These are phyloP conservation scores for Saccostrea echinata DNA, from an alignment of 1,140 invertebrate species.

Conservation along the genomic window DNA sequence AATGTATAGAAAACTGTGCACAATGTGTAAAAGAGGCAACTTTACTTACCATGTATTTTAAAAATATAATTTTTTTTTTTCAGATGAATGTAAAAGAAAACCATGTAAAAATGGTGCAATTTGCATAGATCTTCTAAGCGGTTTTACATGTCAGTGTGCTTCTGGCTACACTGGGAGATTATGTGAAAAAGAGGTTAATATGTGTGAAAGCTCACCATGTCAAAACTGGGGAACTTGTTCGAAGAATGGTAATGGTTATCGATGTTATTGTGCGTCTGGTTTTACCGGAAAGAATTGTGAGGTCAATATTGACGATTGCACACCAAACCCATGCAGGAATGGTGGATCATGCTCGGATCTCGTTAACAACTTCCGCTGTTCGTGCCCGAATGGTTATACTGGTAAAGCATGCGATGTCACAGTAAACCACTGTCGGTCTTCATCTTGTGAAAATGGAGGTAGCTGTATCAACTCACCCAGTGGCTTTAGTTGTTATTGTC, in stretches of 20 bases:
- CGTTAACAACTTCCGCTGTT: constrained; percentile 85
- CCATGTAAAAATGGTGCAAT: constrained; percentile 8
- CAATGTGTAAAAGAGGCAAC: too few species aligned
- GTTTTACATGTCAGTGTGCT: constrained; percentile 9
- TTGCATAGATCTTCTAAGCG: neutral
- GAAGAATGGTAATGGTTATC: constrained; percentile 61
- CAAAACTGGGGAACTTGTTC: neutral
- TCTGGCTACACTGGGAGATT: neutral
- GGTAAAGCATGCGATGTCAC: constrained; percentile 83
- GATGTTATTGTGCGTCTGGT: constrained; percentile 67
- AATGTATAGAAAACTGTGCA: too few species aligned
- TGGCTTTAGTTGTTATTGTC: constrained; percentile 75
- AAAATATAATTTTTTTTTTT: neutral
- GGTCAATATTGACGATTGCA: constrained; percentile 54
- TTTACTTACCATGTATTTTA: too few species aligned
- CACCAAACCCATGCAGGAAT: constrained; percentile 89
- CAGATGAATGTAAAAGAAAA: neutral
- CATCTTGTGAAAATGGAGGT: constrained; percentile 94
- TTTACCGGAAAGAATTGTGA: constrained; percentile 1
- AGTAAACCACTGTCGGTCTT: constrained; percentile 91
- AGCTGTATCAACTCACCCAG: constrained; percentile 85
- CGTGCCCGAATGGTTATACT: constrained; percentile 92
- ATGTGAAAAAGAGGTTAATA: constrained; percentile 20
- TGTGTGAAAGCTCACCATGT: constrained; percentile 23
- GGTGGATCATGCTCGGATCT: constrained; percentile 86